Percentiles rank a stretch among this genome's conserved stretches.
These are phyloP conservation scores for Agrotis puta DNA, from an alignment of 2,888 invertebrate genomes.

Conservation along the genomic window DNA sequence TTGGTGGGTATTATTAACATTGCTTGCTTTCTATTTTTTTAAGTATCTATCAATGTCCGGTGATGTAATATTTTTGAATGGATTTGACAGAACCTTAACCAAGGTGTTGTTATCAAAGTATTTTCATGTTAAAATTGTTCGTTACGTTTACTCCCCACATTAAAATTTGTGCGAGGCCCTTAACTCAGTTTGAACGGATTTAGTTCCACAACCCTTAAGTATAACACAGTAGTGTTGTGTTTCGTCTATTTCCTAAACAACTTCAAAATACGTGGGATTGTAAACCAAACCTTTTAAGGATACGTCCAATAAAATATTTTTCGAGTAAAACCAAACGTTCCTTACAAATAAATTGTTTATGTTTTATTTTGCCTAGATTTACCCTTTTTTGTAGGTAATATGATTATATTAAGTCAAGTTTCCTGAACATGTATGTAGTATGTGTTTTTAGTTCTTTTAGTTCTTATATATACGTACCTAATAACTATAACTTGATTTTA, in stretches of 20 bases:
- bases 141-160: not conserved
- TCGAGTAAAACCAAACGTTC: not conserved
- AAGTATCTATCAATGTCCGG: too few relatives aligned
- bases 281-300: slow-evolving; percentile 14
- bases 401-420: too few relatives aligned
- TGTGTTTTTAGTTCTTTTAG: too few relatives aligned
- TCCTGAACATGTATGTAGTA: too few relatives aligned
- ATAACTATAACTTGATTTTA: too few relatives aligned
- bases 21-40: too few relatives aligned
- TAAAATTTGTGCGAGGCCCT: not conserved
- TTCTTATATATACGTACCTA: too few relatives aligned
- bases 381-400: not conserved
- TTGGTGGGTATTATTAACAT: too few relatives aligned
- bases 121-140: not conserved
- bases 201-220: not conserved
- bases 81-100: too few relatives aligned
- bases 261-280: not conserved
- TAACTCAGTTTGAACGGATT: not conserved
- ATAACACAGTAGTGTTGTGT: not conserved
- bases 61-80: too few relatives aligned
- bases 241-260: slow-evolving; percentile 12
- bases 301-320: not conserved
- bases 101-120: not conserved
- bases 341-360: not conserved
- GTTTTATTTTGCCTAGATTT: not conserved